Base-by-base conservation (phyloP, 2,797 vertebrate genomes). In the Spea hammondii region DNA sequence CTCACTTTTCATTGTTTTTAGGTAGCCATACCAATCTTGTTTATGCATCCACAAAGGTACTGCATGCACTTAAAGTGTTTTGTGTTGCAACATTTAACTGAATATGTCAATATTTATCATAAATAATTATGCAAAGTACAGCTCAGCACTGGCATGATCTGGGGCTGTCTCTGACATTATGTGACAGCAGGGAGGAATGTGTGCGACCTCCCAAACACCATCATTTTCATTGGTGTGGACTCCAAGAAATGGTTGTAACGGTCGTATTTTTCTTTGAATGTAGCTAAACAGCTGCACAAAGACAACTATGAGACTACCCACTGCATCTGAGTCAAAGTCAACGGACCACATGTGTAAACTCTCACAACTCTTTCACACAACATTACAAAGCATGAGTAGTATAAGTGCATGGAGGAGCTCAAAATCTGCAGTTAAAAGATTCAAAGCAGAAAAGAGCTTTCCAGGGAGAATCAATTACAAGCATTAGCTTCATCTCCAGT, bases 301-400 rank as follows among this genome's bases (percentile, higher is more conserved):
- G 11, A 73, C 47, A 67, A 59, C 53, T 57, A 55, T 10, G 60
- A 55, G 67, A 48, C 49, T 53, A 9, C 44, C 53, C 76, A 55
- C 68, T 78, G 14, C 69, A 72, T 72, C 70, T 67, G 53, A 51
- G 53, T 67, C 12, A 70, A 10, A 66, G 66, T 72, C 66, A n/a
- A 72, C 72, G 17, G 77, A 46, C 59, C 65, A 50, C 62, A 79
- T 57, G 62, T 72, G 67, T 70, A 62, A 67, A 32, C 70, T 57
- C 70, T 72, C n/a, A 14, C 51, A 66, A 17, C 8, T 17, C n/a
- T 73, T 47, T 72, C 9, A 7, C 5, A 47, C 4, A 72, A 7
- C 55, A 57, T 67, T 47, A 59, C 53, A 47, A 14, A 50, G 55
- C 17, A 5, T 17, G 48, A 72, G 45, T 66, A 13, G 62, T 66